Conservation (phyloP, 2,113 vertebrate genomes). For the Psettodes erumei region DNA sequence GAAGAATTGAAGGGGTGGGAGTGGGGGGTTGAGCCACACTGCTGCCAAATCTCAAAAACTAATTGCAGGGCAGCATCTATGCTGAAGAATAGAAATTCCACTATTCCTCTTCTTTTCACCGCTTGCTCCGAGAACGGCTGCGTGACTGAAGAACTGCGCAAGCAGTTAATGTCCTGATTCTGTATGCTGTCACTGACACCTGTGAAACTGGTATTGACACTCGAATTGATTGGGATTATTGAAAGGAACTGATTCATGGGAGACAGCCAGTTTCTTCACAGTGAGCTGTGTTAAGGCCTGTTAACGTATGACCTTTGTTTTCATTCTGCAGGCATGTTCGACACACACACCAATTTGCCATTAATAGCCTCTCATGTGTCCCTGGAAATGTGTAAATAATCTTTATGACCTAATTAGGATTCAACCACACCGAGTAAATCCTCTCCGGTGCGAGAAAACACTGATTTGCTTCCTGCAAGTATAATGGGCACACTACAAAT, state of each 20-base stretch:
- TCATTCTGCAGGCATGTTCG: constrained; percentile 7
- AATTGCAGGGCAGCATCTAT: constrained; percentile 51
- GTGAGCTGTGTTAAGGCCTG: background rate
- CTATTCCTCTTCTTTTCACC: constrained; percentile 2
- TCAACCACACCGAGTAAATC: constrained; percentile 26
- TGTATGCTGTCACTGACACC: background rate
- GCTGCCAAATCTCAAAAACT: constrained; percentile 63
- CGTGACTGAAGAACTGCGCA: background rate
- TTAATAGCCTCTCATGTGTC: constrained; percentile 33
- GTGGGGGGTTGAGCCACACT: constrained; percentile 14
- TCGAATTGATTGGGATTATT: constrained; percentile 23
- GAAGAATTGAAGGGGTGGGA: constrained; percentile 2
- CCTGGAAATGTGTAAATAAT: constrained; percentile 47
- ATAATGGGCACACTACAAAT: constrained; percentile 12
- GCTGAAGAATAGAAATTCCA: constrained; percentile 28
- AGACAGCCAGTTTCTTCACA: constrained; percentile 1
- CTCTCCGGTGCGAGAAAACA: constrained; percentile 21
- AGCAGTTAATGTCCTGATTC: constrained; percentile 19
- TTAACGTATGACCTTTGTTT: constrained; percentile 17
- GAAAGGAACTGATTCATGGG: background rate
- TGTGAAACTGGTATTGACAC: constrained; percentile 1
- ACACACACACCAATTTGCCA: constrained; percentile 24
- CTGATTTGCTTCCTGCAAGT: constrained; percentile 56
- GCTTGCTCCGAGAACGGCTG: constrained; percentile 3
- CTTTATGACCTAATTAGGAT: constrained; percentile 47